These are phyloP conservation scores for Neodiprion virginianus DNA, from an alignment of 1,140 invertebrate genomes.

Conservation along the genomic window DNA sequence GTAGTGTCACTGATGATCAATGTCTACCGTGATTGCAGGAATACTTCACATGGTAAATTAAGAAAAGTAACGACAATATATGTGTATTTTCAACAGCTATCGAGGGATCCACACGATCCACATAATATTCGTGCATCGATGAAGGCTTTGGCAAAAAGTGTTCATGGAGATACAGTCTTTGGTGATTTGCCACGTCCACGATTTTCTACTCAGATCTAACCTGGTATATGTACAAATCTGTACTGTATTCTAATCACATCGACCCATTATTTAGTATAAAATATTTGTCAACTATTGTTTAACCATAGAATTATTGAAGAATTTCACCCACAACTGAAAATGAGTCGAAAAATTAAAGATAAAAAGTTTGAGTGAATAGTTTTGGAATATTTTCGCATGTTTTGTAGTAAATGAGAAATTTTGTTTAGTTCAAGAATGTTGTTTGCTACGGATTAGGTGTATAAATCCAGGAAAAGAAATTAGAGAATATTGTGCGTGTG, in stretches of 20 bases:
- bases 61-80: neutral
- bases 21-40: no score
- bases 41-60: no score
- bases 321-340: neutral
- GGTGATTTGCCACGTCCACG: conserved; percentile 82
- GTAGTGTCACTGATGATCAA: neutral
- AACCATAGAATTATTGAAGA: neutral
- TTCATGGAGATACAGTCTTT: conserved; percentile 84
- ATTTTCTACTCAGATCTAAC: conserved; percentile 81
- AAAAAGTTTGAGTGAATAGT: neutral
- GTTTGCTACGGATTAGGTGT: neutral
- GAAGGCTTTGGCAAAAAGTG: conserved; percentile 83
- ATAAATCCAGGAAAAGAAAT: neutral
- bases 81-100: conserved; percentile 32
- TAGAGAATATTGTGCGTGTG: no score
- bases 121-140: conserved; percentile 86
- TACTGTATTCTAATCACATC: neutral
- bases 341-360: neutral
- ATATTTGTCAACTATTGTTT: neutral
- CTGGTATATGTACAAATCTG: conserved; percentile 20
- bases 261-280: neutral
- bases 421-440: neutral
- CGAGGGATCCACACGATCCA: conserved; percentile 53
- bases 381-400: conserved; percentile 3
- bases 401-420: neutral